phyloP scores from a whole-genome alignment of 2,888 invertebrate species.

The Hyposoter didymator region DNA sequence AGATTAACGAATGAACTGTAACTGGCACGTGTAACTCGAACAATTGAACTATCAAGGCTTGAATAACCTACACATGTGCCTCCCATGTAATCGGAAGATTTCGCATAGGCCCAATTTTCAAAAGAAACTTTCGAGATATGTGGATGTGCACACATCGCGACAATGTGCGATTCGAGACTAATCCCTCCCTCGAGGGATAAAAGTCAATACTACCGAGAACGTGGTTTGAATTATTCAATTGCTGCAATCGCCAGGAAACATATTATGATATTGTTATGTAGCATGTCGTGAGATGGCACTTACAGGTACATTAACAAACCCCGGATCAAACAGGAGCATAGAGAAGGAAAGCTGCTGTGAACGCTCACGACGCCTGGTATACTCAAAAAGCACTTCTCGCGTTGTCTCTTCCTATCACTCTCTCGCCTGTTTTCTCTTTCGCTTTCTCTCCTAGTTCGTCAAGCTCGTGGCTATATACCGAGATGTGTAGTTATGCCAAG shows the following conservation, averaged over 20 bases:
- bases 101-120: neutral
- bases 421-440: neutral
- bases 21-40: neutral
- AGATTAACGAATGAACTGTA: neutral
- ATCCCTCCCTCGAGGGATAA: neutral
- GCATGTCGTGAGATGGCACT: constrained; percentile 27
- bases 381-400: constrained; percentile 30
- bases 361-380: constrained; percentile 28
- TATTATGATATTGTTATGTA: constrained; percentile 22
- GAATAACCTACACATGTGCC: neutral
- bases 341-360: constrained; percentile 57
- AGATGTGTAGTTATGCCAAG: constrained; percentile 55
- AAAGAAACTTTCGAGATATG: neutral
- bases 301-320: constrained; percentile 29
- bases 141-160: neutral
- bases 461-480: constrained; percentile 10
- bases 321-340: constrained; percentile 20
- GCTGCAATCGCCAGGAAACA: constrained; percentile 4
- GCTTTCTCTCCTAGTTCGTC: constrained; percentile 12
- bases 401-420: constrained; percentile 1
- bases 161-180: neutral
- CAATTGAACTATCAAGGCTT: neutral
- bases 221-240: constrained; percentile 11
- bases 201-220: neutral
- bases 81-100: neutral